These are phyloP conservation scores for Drosophila rubida DNA, from an alignment of 2,888 invertebrate genomes.

Conservation along the genomic window DNA sequence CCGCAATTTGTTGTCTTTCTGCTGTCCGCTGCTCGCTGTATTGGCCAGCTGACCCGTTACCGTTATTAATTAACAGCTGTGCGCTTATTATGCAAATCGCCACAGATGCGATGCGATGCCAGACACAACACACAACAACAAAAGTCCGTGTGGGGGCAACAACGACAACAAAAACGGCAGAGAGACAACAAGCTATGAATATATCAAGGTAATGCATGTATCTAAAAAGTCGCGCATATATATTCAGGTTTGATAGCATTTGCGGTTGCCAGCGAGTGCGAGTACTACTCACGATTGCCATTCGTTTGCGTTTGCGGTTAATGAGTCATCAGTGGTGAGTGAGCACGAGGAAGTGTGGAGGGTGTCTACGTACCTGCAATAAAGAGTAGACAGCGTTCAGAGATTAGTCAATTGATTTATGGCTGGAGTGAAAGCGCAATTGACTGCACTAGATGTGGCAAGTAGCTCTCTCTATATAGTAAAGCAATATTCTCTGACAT, in stretches of 20 bases:
- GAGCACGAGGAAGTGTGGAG: slow-evolving; percentile 32
- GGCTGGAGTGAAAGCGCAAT: background rate
- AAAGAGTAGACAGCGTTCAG: slow-evolving; percentile 23
- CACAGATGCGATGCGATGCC: slow-evolving; percentile 60
- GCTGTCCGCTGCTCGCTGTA: slow-evolving; percentile 19
- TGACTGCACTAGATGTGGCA: background rate
- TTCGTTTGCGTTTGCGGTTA: slow-evolving; percentile 12
- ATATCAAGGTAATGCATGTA: slow-evolving; percentile 41
- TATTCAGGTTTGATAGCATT: slow-evolving; percentile 43
- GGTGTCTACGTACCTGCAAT: slow-evolving; percentile 60
- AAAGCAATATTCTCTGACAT: no score
- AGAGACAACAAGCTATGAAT: slow-evolving; percentile 13
- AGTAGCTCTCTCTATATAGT: no score
- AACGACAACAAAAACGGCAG: slow-evolving; percentile 13
- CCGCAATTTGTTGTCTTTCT: slow-evolving; percentile 42
- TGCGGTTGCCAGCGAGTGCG: slow-evolving; percentile 27
- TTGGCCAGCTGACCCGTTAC: slow-evolving; percentile 68
- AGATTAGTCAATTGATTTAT: slow-evolving; percentile 40
- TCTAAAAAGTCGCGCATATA: slow-evolving; percentile 7
- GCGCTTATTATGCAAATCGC: slow-evolving; percentile 76
- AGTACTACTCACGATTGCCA: slow-evolving; percentile 66
- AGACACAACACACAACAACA: slow-evolving; percentile 30
- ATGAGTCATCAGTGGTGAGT: slow-evolving; percentile 31
- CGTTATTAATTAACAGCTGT: slow-evolving; percentile 80
- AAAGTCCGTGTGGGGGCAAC: slow-evolving; percentile 41